These are phyloP conservation scores for Sphaerophoria rueppellii DNA, from an alignment of 2,888 invertebrate genomes.

Conservation along the genomic window DNA sequence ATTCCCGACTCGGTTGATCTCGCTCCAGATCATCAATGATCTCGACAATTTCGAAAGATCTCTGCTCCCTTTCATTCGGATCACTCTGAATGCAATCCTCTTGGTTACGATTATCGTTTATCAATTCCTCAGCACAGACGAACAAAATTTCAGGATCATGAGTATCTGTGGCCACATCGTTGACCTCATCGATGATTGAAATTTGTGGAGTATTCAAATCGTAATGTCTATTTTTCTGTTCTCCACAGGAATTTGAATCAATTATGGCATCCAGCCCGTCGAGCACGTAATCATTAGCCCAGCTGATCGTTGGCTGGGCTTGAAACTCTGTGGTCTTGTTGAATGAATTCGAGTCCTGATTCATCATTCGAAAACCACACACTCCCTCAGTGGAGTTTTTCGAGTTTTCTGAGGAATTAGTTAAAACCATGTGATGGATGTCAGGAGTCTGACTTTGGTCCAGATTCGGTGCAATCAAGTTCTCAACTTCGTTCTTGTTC, in stretches of 20 bases:
- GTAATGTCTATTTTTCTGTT: slow-evolving; percentile 69
- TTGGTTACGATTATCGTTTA: slow-evolving; percentile 67
- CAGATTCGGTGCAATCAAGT: slow-evolving; percentile 79
- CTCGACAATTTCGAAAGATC: slow-evolving; percentile 68
- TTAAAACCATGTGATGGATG: slow-evolving; percentile 38
- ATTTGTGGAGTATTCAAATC: slow-evolving; percentile 77
- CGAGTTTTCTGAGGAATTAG: slow-evolving; percentile 73
- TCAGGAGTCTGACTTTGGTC: slow-evolving; percentile 74
- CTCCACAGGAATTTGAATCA: slow-evolving; percentile 63
- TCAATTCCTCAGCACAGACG: slow-evolving; percentile 75
- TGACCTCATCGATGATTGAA: slow-evolving; percentile 73
- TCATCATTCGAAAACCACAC: slow-evolving; percentile 51
- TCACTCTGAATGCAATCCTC: slow-evolving; percentile 7
- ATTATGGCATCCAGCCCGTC: slow-evolving; percentile 69
- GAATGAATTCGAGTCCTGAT: slow-evolving; percentile 54
- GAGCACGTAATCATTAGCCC: slow-evolving; percentile 71
- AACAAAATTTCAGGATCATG: slow-evolving; percentile 74
- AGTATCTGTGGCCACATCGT: slow-evolving; percentile 40
- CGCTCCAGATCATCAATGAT: slow-evolving; percentile 71
- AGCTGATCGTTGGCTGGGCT: slow-evolving; percentile 61
- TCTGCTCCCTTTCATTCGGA: slow-evolving; percentile 37
- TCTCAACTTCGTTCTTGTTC: slow-evolving; percentile 81
- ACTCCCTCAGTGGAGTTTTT: slow-evolving; percentile 70
- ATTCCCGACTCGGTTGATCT: slow-evolving; percentile 66
- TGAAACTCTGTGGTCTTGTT: slow-evolving; percentile 62